Evolutionary conservation across 2,113 vertebrate genomes (phyloP), one percentile per base, ranked within the genome.

Genomic region (Heliornis fulica): DNA sequence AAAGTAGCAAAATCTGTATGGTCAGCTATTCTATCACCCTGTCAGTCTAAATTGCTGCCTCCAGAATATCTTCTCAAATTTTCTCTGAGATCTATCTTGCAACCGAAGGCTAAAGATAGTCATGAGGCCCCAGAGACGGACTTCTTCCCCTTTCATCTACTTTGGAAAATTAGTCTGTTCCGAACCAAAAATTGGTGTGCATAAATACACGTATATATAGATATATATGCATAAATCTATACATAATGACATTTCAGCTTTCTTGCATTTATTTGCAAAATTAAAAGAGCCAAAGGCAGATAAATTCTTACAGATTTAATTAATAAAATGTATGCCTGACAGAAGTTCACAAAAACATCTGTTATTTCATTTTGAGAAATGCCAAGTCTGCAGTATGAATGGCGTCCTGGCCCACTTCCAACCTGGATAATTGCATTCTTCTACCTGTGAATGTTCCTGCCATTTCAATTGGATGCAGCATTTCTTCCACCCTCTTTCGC

Each of bases 331-430:
- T 70, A 64, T 31, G 25, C 46, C 53, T 94, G 65, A 91, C 48
- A 69, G 36, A 95, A 91, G n/a, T 80, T 96, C 61, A 91, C 69
- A 90, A 72, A 74, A 90, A 66, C 68, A 92, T 90, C 87, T 97
- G 93, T 74, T 90, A 76, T 74, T 96, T 96, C 32, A 51, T 92
- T 95, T 83, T 90, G 69, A 90, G 72, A 93, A 75, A 71, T 84
- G 53, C 82, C 84, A 89, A 51, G n/a, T 83, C 74, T 90, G 61
- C 38, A 95, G 19, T 54, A 90, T n/a, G 57, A 84, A 84, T 57
- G 63, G 72, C 80, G 91, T 90, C 53, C 82, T 94, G 82, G 68
- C 70, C 64, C 87, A 32, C 50, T 89, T 88, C 69, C 91, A 95
- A 64, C 8, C 53, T 72, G 54, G 34, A 91, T 94, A 90, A 94